These are phyloP conservation scores for Abrostola triplasia DNA, from an alignment of 2,888 invertebrate genomes.

Conservation along the genomic window DNA sequence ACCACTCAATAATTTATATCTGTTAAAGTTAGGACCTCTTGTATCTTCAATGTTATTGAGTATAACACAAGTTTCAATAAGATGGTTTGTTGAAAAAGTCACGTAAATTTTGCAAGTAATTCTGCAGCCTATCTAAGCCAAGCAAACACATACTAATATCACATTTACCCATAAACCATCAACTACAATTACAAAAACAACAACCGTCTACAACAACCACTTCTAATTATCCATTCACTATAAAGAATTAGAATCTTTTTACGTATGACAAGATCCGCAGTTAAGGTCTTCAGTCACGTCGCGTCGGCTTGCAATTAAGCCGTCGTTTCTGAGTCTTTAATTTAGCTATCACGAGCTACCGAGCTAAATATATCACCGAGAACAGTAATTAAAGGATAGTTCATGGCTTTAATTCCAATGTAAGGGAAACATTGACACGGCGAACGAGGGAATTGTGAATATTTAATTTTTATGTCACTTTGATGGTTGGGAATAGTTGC, in stretches of 20 bases:
- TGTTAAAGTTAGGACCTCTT: no score
- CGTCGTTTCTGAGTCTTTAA: constrained; percentile 74
- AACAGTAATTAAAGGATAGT: constrained; percentile 70
- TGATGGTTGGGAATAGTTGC: background rate
- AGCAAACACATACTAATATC: background rate
- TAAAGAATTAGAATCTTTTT: constrained; percentile 55
- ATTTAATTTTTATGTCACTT: constrained; percentile 8
- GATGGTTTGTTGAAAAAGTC: no score
- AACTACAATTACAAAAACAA: background rate
- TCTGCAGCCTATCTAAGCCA: no score
- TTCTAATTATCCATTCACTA: constrained; percentile 42
- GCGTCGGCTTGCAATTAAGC: constrained; percentile 73
- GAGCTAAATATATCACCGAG: constrained; percentile 74
- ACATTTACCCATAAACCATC: background rate
- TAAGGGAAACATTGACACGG: constrained; percentile 5
- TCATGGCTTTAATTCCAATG: constrained; percentile 42
- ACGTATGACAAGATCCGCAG: constrained; percentile 58
- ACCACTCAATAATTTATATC: no score
- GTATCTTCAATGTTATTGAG: no score
- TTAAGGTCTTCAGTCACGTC: constrained; percentile 68
- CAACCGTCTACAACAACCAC: background rate
- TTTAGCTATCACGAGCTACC: constrained; percentile 79
- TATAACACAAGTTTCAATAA: no score
- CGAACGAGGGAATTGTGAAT: background rate
- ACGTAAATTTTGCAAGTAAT: no score